Percentiles rank a stretch among this genome's conserved stretches.
Evolutionary conservation across 92 coral and sea anemone genomes (phyloP).

Genomic region (Muricea muricata): DNA sequence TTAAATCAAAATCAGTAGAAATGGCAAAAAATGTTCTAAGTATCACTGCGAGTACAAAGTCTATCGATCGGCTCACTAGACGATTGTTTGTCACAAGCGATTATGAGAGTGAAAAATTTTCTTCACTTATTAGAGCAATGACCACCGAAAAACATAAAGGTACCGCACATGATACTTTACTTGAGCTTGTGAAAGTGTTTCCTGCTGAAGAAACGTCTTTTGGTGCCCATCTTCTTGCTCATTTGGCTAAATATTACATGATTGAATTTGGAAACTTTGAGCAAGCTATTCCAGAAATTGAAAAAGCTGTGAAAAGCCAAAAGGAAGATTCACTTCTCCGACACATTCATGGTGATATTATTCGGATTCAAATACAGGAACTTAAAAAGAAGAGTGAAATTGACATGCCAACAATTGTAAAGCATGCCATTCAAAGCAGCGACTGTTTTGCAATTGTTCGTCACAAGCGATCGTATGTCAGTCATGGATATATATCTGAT

Average conservation of each 20-base stretch:
- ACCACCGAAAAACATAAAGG: constrained; percentile 46
- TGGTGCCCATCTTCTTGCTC: constrained; percentile 84
- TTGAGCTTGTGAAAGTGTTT: constrained; percentile 67
- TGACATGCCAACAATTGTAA: constrained; percentile 56
- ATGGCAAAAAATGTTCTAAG: constrained; percentile 73
- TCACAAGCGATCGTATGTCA: constrained; percentile 73
- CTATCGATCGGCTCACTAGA: constrained; percentile 76
- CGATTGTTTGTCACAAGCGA: constrained; percentile 82
- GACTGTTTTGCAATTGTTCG: constrained; percentile 71
- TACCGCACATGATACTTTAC: constrained; percentile 73
- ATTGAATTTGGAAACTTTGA: constrained; percentile 40
- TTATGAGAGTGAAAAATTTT: constrained; percentile 77
- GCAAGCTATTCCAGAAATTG: constrained; percentile 60
- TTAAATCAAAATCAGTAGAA: constrained; percentile 70
- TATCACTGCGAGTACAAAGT: constrained; percentile 59
- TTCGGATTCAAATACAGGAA: constrained; percentile 70
- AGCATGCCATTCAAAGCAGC: constrained; percentile 74
- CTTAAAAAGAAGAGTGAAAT: constrained; percentile 50
- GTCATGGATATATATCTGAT: constrained; percentile 80
- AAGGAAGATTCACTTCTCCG: constrained; percentile 71
- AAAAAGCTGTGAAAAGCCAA: constrained; percentile 71
- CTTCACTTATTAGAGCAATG: constrained; percentile 74
- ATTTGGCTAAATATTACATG: constrained; percentile 80
- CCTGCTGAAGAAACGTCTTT: constrained; percentile 65
- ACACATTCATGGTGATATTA: constrained; percentile 85